Percentiles rank a stretch among this genome's conserved stretches.
phyloP scores from a whole-genome alignment of 1,140 invertebrate genomes.

The Pteromalus puparum region DNA sequence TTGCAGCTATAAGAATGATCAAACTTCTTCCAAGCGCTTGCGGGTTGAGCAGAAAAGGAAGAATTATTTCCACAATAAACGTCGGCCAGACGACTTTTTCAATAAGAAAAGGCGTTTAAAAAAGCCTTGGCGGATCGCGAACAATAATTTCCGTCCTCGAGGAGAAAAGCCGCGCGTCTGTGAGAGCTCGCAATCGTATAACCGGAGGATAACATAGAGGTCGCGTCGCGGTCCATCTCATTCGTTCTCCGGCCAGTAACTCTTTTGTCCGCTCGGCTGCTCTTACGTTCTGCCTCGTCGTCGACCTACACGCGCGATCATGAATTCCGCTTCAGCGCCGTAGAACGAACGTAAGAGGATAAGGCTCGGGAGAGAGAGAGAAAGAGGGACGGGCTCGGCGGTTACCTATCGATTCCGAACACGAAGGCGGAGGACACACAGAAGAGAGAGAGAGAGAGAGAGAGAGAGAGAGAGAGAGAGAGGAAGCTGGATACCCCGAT shows the following conservation, averaged over 20 bases:
- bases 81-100: not conserved
- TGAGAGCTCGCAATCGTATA: not conserved
- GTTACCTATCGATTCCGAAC: not conserved
- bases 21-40: not conserved
- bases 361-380: conserved; percentile 17
- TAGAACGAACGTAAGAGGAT: conserved; percentile 45
- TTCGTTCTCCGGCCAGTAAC: not conserved
- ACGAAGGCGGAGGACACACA: not conserved
- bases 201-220: not conserved
- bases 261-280: conserved; percentile 16
- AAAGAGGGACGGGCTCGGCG: not conserved
- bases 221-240: conserved; percentile 1
- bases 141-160: not conserved
- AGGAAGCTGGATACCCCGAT: not conserved
- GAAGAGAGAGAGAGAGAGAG: conserved; percentile 3
- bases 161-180: not conserved
- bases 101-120: not conserved
- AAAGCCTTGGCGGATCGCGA: not conserved
- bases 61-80: not conserved
- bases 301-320: not conserved
- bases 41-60: too few relatives aligned
- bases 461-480: not conserved
- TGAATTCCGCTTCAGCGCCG: conserved; percentile 38
- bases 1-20: not conserved
- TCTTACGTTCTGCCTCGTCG: not conserved